Percentiles rank a stretch among this genome's conserved stretches.
Conservation (phyloP, 2,888 invertebrate species). For the Heliconius aoede region DNA sequence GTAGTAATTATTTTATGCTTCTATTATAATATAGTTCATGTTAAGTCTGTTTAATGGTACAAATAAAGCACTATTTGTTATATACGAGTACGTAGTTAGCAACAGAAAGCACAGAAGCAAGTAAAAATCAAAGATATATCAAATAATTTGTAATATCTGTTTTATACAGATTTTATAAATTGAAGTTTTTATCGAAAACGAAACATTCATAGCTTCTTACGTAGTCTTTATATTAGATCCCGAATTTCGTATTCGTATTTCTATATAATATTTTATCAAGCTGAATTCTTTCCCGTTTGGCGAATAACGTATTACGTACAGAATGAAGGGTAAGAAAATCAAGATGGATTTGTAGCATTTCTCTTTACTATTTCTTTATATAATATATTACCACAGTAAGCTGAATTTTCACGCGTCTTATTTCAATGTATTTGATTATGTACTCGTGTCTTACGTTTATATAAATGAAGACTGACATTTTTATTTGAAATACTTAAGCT, state of each 20-base stretch:
- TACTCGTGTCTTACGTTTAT: background rate
- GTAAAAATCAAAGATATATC: background rate
- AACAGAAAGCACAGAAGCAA: background rate
- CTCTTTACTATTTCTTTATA: constrained; percentile 1
- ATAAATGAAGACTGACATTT: background rate
- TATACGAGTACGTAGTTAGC: too few species aligned
- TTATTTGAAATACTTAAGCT: background rate
- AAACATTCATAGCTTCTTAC: background rate
- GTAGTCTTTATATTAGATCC: background rate
- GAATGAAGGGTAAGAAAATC: background rate
- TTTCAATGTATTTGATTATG: constrained; percentile 5
- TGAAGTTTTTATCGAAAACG: background rate
- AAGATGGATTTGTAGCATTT: background rate
- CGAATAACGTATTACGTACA: constrained; percentile 1
- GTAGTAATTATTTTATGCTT: background rate
- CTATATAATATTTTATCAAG: background rate
- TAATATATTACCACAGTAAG: background rate
- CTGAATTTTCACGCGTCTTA: background rate
- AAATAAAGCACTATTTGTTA: too few species aligned
- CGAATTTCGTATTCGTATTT: background rate
- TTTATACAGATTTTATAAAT: background rate
- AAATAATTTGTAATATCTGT: too few species aligned
- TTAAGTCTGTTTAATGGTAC: too few species aligned
- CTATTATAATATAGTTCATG: background rate
- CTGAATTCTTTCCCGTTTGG: background rate